Evolutionary conservation across 2,113 vertebrate species (phyloP).

Genomic region (Butastur rufipennis): DNA sequence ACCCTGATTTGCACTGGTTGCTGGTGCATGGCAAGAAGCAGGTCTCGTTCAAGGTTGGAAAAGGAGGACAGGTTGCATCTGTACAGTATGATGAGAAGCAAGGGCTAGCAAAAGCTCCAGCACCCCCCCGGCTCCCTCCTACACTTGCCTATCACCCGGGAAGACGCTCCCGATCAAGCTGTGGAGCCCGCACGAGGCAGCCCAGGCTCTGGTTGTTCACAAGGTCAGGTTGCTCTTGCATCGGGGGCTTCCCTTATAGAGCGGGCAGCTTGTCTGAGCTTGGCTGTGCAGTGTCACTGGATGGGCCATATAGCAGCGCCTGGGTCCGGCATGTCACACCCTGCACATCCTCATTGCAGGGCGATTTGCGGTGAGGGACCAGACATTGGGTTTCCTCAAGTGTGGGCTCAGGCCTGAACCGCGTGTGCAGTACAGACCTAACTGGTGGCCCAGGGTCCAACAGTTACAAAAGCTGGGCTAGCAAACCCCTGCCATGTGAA

Average conservation of each 20-base stretch:
- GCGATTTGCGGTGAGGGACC: background rate
- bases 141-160: background rate
- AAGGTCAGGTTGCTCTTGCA: background rate
- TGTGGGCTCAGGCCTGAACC: background rate
- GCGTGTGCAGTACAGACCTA: background rate
- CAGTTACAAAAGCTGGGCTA: background rate
- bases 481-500: background rate
- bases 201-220: background rate
- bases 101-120: background rate
- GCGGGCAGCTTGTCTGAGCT: background rate
- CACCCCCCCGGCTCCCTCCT: background rate
- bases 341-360: background rate
- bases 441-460: fast-evolving
- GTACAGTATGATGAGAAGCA: background rate
- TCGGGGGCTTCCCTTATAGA: background rate
- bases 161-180: background rate
- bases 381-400: background rate
- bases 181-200: background rate
- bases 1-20: background rate
- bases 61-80: background rate
- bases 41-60: background rate
- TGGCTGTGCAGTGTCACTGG: background rate
- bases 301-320: background rate
- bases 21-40: background rate
- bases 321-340: background rate